Percentiles rank a stretch among this genome's conserved stretches.
These are phyloP conservation scores for Bruchidius siliquastri DNA, from an alignment of 2,888 invertebrate genomes.

Conservation along the genomic window DNA sequence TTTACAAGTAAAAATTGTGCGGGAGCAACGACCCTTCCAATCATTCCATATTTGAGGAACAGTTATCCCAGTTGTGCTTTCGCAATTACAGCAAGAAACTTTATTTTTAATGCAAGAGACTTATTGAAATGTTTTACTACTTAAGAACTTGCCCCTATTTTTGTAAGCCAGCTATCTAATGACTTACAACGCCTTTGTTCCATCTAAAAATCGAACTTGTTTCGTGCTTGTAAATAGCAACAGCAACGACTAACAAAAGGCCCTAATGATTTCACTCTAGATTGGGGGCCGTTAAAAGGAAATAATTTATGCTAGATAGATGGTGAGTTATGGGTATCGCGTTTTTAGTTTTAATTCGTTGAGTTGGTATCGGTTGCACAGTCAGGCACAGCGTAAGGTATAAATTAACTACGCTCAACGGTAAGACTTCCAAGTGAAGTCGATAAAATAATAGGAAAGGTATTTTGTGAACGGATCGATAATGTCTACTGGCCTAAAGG, in stretches of 20 bases:
- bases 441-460: background rate
- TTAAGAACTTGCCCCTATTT: too few species aligned
- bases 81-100: too few species aligned
- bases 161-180: background rate
- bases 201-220: background rate
- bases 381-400: conserved; percentile 31
- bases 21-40: too few species aligned
- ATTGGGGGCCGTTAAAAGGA: conserved; percentile 29
- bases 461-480: background rate
- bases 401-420: conserved; percentile 22
- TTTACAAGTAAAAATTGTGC: too few species aligned
- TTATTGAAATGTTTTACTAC: too few species aligned
- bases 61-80: too few species aligned
- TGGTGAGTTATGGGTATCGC: conserved; percentile 31
- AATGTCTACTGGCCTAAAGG: background rate
- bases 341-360: conserved; percentile 34
- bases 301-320: conserved; percentile 32
- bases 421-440: background rate
- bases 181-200: background rate
- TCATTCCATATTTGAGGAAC: too few species aligned
- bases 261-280: conserved; percentile 28
- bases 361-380: conserved; percentile 26
- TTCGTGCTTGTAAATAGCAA: conserved; percentile 1
- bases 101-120: too few species aligned
- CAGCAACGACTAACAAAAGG: conserved; percentile 4